These are phyloP conservation scores for Meleagris gallopavo DNA, from an alignment of 2,113 vertebrate species.

Conservation along the genomic window DNA sequence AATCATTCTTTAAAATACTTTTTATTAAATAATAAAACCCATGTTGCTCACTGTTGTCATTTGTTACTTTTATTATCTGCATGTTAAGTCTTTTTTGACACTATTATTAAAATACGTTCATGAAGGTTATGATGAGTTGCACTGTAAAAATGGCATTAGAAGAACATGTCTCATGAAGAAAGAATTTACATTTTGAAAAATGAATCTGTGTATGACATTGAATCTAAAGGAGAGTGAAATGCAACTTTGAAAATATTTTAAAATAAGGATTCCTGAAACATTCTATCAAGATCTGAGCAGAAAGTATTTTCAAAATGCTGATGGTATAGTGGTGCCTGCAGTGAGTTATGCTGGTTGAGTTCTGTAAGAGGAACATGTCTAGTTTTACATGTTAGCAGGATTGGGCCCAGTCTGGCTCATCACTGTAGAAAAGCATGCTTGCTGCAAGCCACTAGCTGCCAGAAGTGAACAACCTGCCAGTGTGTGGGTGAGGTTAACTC, in stretches of 20 bases:
- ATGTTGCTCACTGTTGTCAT: slow-evolving; percentile 25
- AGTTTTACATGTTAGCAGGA: neutral
- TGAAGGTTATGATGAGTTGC: neutral
- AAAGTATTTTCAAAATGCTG: neutral
- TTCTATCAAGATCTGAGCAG: neutral
- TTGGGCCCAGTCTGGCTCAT: neutral
- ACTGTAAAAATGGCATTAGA: neutral
- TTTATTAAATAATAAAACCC: slow-evolving; percentile 31
- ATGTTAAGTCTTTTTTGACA: neutral
- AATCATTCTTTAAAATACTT: slow-evolving; percentile 51
- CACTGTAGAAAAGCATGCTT: neutral
- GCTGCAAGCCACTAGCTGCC: slow-evolving; percentile 48
- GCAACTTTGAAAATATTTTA: neutral
- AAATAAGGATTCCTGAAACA: neutral
- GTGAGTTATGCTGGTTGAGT: neutral
- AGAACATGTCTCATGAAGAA: neutral
- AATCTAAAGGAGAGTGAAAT: neutral
- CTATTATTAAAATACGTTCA: neutral
- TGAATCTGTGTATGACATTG: neutral
- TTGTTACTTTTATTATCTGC: neutral
- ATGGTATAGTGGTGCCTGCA: neutral
- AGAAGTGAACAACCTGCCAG: slow-evolving; percentile 36
- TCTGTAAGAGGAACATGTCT: neutral
- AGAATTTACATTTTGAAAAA: neutral
- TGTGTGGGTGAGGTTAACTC: slow-evolving; percentile 52